Conservation (phyloP, 1,140 invertebrate species). For the Ceratina japonica region DNA sequence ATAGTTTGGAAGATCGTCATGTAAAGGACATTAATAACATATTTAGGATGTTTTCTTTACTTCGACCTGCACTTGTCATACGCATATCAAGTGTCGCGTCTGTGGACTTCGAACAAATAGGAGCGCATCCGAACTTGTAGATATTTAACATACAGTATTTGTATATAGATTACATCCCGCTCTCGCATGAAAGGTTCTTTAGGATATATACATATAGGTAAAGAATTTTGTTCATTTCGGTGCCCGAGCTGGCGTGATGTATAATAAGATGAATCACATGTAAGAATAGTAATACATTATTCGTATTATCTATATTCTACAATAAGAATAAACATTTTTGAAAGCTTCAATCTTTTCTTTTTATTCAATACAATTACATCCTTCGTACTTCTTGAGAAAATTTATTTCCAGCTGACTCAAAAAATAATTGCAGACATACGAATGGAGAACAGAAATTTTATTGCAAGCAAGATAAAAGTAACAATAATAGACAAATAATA, state of each 20-base stretch:
- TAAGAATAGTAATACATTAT: constrained; percentile 53
- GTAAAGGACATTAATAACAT: no score
- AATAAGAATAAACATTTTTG: constrained; percentile 43
- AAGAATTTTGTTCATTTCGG: constrained; percentile 27
- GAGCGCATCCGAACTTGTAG: constrained; percentile 40
- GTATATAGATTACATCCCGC: constrained; percentile 54
- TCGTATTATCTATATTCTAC: constrained; percentile 52
- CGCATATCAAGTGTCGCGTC: neutral
- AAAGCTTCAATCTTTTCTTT: neutral
- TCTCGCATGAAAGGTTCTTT: constrained; percentile 24
- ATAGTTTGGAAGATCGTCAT: no score
- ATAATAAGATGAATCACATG: constrained; percentile 16
- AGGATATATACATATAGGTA: constrained; percentile 19
- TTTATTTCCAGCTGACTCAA: no score
- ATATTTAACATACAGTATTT: constrained; percentile 63
- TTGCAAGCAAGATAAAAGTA: no score
- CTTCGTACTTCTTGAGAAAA: no score
- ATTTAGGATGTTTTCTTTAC: no score
- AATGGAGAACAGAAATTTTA: no score
- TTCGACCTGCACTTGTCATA: constrained; percentile 11
- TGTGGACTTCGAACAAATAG: constrained; percentile 16
- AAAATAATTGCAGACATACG: no score
- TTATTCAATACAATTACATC: no score
- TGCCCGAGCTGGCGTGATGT: constrained; percentile 16
- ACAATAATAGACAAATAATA: no score